Evolutionary conservation across 2,797 vertebrate species (phyloP).

Genomic region (Sarcoramphus papa): DNA sequence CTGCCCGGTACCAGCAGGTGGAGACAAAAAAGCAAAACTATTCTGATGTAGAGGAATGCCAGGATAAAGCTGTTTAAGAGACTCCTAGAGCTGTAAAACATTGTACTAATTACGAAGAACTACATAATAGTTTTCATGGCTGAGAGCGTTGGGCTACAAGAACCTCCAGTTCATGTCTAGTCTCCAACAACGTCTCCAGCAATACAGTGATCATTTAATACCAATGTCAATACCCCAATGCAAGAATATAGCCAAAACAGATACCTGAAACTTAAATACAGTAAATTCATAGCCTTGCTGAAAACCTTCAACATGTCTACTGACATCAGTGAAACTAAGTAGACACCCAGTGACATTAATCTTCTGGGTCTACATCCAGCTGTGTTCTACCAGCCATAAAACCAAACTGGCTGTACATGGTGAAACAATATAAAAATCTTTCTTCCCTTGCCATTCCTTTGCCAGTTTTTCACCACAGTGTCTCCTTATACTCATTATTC

Average conservation of each 20-base stretch:
- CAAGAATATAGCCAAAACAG: not conserved
- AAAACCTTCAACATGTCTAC: not conserved
- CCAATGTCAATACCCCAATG: not conserved
- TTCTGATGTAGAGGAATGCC: not conserved
- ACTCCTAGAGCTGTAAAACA: not conserved
- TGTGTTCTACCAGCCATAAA: not conserved
- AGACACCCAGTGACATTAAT: not conserved
- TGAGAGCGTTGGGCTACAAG: not conserved
- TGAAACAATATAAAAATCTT: not conserved
- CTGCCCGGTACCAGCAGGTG: constrained; percentile 22
- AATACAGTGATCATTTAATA: not conserved
- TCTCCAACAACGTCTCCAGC: not conserved
- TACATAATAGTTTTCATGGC: not conserved
- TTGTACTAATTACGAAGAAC: not conserved
- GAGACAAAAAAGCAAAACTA: constrained; percentile 38
- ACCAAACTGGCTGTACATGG: not conserved
- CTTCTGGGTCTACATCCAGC: not conserved
- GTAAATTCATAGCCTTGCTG: not conserved
- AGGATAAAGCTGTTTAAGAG: not conserved
- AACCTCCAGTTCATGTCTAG: not conserved
- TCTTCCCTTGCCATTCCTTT: not conserved
- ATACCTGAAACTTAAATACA: not conserved
- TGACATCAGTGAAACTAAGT: not conserved
- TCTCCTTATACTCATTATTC: not conserved
- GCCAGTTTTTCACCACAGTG: not conserved